Base-by-base conservation (phyloP, 2,113 vertebrate genomes). In the Toxotes jaculatrix region DNA sequence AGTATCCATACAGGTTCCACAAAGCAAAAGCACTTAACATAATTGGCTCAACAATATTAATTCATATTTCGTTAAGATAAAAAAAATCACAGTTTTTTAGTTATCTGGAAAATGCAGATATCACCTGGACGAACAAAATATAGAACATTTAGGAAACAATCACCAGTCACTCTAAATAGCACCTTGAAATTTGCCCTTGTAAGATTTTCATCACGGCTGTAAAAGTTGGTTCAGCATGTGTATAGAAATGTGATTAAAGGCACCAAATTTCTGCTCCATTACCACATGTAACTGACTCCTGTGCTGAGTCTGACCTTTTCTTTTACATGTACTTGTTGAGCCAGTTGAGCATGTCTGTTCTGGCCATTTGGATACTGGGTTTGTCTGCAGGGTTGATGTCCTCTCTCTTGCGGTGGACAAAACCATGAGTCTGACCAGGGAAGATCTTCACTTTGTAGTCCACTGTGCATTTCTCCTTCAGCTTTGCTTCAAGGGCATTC, bases 371-470 rank as follows among this genome's bases (percentile, higher is more conserved):
- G 56, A 98, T 97, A 16, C 92, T 92, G 19, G 95, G 94, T 89
- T 94, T 95, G 84, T 98, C 97, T 0, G 68, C n/a, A 0, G 94
- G 93, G 17, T 94, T 96, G 57, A 96, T 95, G 45, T 98, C 97
- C 72, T 98, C 97, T 76, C 93, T 95, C 84, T 97, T 96, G 19
- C 97, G 92, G 61, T 99, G 96, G 79, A 96, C 97, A 84, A 98
- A 99, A 1, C 97, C 98, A 6, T 98, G 97, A 13, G 96, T 96
- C 90, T 99, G 97, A 32, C 96, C 95, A 0, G 97, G 95, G 87
- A 97, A 99, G 38, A 98, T 93, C 93, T 98, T 98, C 80, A 98
- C 94, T 87, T 96, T 93, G 77, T 97, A 95, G 13, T 95, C 91
- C 65, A 96, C 95, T 55, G 67, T 93, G 91, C 97, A 97, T 56